These are phyloP conservation scores for Lepidotrigona ventralis DNA, from an alignment of 1,140 invertebrate species.

Conservation along the genomic window DNA sequence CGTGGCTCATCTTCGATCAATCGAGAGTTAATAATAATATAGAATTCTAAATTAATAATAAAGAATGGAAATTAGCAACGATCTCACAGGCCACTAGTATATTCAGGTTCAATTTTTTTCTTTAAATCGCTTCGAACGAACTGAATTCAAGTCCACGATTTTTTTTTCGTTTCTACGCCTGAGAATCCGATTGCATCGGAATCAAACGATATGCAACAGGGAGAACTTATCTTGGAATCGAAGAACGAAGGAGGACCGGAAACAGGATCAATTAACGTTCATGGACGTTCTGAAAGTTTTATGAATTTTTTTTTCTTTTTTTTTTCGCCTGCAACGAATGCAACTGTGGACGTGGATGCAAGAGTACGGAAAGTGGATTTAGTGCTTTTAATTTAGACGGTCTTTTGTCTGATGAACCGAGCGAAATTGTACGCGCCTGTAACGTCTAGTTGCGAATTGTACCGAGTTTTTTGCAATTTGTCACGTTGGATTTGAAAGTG, in stretches of 20 bases:
- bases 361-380: not conserved
- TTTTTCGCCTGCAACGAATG: not conserved
- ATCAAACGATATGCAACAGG: not conserved
- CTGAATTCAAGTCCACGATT: not conserved
- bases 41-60: no score
- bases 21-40: no score
- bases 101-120: no score
- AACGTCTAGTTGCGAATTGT: not conserved
- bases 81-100: no score
- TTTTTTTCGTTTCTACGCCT: not conserved
- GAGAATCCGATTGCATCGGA: not conserved
- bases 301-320: not conserved
- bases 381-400: not conserved
- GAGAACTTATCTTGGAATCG: not conserved
- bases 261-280: not conserved
- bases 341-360: no score
- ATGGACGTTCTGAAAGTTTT: not conserved
- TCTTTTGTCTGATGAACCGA: not conserved
- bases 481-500: not conserved
- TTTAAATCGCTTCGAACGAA: no score
- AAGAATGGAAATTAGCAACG: no score
- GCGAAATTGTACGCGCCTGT: not conserved
- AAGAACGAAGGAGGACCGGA: no score
- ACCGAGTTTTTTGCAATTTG: not conserved
- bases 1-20: no score